Evolutionary conservation across 2,888 invertebrate genomes (phyloP), one percentile per base, ranked within the genome.

Genomic region (Nemotelus pantherinus): DNA sequence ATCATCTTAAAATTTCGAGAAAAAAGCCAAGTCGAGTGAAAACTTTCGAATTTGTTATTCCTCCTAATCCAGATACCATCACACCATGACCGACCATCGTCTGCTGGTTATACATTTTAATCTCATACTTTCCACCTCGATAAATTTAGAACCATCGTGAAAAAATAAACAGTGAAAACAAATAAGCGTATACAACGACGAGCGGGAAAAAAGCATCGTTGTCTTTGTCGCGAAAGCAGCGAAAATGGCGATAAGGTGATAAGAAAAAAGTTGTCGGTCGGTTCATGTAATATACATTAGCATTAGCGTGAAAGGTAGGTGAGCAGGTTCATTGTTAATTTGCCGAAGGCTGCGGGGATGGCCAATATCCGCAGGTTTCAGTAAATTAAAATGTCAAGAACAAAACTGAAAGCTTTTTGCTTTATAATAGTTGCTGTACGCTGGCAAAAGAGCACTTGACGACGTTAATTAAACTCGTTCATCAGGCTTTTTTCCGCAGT

Each of bases 161-260:
- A 25, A 25, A 25, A 25, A 25, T 25, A 25, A 25, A 25, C 25
- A 25, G 25, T 25, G 25, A 25, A 25, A 25, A 25, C 25, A 25
- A 25, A 25, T 25, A 25, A 25, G 25, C 25, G 25, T 25, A 1
- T 25, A 25, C 25, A 25, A 25, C 25, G 25, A 25, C 25, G 25
- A 25, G 25, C 25, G 25, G 25, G 25, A 25, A 25, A 25, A 25
- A 25, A 0, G 25, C 25, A 1, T 25, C 25, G 0, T 25, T 25
- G 25, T 25, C 25, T 25, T 25, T 25, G 25, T 25, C 25, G 25
- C 25, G 25, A 70, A 25, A 43, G 41, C 53, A 43, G 70, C 41
- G 25, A 70, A 55, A 53, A 70, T 70, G 55, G 55, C 55, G 55
- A 55, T 70, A 70, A 55, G 55, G 70, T 55, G 70, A 70, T 70